Percentiles rank a stretch among this genome's conserved stretches.
Evolutionary conservation across 2,888 invertebrate genomes (phyloP).

Genomic region (Scrobipalpa atriplicella): DNA sequence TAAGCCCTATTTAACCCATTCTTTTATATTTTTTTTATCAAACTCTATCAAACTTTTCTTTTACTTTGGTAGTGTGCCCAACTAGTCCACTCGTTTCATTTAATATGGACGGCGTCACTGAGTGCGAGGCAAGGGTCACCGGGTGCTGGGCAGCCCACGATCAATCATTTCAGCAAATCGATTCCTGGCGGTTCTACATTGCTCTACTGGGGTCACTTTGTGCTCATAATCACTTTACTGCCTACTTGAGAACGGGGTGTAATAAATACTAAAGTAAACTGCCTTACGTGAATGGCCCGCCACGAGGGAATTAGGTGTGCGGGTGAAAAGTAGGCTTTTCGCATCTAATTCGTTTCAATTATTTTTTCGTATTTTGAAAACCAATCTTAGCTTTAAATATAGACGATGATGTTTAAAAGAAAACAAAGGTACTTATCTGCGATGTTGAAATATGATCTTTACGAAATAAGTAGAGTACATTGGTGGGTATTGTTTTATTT

Average conservation of each 20-base stretch:
- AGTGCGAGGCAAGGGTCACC: constrained; percentile 21
- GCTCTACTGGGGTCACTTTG: constrained; percentile 19
- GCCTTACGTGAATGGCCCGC: constrained; percentile 2
- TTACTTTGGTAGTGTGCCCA: background rate
- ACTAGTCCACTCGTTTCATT: constrained; percentile 15
- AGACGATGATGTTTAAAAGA: too few relatives aligned
- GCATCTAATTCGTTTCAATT: background rate
- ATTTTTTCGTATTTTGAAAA: too few relatives aligned
- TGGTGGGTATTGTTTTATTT: too few relatives aligned
- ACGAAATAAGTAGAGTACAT: too few relatives aligned
- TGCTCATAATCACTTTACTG: constrained; percentile 19
- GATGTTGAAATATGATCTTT: too few relatives aligned
- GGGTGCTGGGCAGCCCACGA: constrained; percentile 14
- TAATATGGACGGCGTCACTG: constrained; percentile 16
- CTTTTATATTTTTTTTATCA: too few relatives aligned
- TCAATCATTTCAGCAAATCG: constrained; percentile 24
- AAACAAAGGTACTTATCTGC: too few relatives aligned
- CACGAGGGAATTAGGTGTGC: background rate
- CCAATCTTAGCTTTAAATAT: too few relatives aligned
- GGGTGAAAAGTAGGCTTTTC: too few relatives aligned
- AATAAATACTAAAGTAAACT: constrained; percentile 5
- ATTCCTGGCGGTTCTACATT: constrained; percentile 6
- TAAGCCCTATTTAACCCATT: too few relatives aligned
- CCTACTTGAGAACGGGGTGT: constrained; percentile 15
- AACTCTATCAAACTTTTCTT: too few relatives aligned